Percentiles rank a stretch among this genome's conserved stretches.
phyloP scores from a whole-genome alignment of 2,888 invertebrate species.

The Cantharis rufa region DNA sequence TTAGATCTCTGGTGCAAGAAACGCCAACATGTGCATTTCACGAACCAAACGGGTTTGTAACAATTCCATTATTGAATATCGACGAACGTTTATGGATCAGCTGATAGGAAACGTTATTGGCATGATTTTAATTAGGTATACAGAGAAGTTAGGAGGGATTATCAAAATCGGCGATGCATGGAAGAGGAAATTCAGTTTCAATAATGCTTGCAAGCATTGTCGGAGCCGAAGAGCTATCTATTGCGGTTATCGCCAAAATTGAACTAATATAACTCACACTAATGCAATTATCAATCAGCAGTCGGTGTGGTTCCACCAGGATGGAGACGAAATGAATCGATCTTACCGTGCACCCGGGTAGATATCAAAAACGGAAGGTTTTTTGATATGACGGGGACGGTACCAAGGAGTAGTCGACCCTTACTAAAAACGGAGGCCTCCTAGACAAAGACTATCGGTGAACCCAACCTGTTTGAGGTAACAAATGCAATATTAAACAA shows the following conservation, averaged over 20 bases:
- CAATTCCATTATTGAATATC: not conserved
- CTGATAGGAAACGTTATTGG: not conserved
- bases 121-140: not conserved
- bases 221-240: not conserved
- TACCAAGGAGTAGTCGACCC: not conserved
- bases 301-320: not conserved
- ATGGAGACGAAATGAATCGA: not conserved
- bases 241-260: not conserved
- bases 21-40: not conserved
- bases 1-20: slow-evolving; percentile 7
- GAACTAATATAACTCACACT: not conserved
- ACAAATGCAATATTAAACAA: slow-evolving; percentile 3
- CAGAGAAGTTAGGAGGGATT: not conserved
- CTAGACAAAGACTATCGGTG: slow-evolving; percentile 34
- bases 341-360: not conserved
- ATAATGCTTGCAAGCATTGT: not conserved
- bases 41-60: not conserved
- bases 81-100: not conserved
- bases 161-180: not conserved
- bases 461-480: slow-evolving; percentile 31
- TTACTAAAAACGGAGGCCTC: slow-evolving; percentile 8
- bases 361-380: not conserved
- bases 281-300: not conserved
- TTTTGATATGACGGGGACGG: not conserved
- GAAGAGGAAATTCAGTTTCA: not conserved